Evolutionary conservation across 2,888 invertebrate genomes (phyloP).

Genomic region (Spisula solida): DNA sequence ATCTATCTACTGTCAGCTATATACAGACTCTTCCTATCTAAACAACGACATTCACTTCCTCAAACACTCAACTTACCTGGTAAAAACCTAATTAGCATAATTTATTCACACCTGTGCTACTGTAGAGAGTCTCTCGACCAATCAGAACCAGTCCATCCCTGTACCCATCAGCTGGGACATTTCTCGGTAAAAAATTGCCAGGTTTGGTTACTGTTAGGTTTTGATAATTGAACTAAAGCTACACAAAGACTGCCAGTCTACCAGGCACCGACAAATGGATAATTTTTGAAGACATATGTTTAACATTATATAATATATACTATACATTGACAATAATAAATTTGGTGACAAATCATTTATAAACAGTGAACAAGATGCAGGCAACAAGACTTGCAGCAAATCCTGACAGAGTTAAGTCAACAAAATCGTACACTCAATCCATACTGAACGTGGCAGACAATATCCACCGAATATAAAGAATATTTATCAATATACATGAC

Average conservation of each 20-base stretch:
- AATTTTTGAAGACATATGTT: no score
- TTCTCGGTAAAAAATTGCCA: slow-evolving; percentile 26
- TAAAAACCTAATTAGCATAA: slow-evolving; percentile 59
- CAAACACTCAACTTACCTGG: slow-evolving; percentile 53
- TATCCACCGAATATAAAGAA: background rate
- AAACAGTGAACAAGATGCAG: background rate
- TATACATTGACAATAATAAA: background rate
- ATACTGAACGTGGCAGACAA: background rate
- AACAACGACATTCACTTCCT: slow-evolving; percentile 50
- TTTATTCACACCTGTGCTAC: slow-evolving; percentile 64
- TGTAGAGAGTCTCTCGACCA: slow-evolving; percentile 47
- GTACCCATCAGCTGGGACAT: slow-evolving; percentile 44
- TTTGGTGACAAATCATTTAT: background rate
- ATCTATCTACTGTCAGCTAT: slow-evolving; percentile 38
- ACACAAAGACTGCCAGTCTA: background rate
- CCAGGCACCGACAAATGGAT: no score
- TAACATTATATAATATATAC: background rate
- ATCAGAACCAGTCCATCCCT: slow-evolving; percentile 35
- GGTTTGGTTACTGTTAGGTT: slow-evolving; percentile 8
- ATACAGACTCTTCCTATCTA: slow-evolving; percentile 33
- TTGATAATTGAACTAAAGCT: slow-evolving; percentile 6
- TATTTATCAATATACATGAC: slow-evolving; percentile 14
- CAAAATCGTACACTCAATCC: background rate
- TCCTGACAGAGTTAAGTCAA: background rate
- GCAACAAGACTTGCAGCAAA: background rate